phyloP scores from a whole-genome alignment of 2,113 vertebrate genomes.

The Rhabdomys dilectus region DNA sequence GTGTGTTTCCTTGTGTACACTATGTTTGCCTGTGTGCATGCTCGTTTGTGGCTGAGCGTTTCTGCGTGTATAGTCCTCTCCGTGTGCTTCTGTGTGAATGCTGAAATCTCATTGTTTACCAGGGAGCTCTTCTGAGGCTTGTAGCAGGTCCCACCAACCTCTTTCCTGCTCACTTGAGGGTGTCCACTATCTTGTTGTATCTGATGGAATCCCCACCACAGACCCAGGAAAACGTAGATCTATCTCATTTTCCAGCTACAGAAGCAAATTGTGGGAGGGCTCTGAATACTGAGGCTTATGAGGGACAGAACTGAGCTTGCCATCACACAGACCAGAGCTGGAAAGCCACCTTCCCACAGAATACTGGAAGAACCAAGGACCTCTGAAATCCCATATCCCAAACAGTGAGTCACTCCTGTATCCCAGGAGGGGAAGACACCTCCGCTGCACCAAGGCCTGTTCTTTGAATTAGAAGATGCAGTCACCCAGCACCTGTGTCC shows the following conservation, averaged over 20 bases:
- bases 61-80: neutral
- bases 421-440: neutral
- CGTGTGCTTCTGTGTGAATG: neutral
- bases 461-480: neutral
- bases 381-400: neutral
- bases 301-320: neutral
- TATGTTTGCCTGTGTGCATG: neutral
- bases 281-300: neutral
- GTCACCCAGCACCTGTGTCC: constrained; percentile 40
- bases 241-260: neutral
- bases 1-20: neutral
- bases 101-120: neutral
- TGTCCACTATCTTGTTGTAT: neutral
- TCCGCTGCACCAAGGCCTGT: rapidly evolving
- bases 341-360: neutral
- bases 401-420: neutral
- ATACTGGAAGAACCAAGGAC: neutral
- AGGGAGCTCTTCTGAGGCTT: neutral
- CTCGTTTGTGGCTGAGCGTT: neutral
- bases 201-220: neutral
- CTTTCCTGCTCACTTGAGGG: neutral
- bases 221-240: neutral
- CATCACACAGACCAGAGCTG: neutral
- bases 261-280: neutral
- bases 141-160: neutral